Evolutionary conservation across 2,797 vertebrate genomes (phyloP).

Genomic region (Dendrocincla tyrannina): DNA sequence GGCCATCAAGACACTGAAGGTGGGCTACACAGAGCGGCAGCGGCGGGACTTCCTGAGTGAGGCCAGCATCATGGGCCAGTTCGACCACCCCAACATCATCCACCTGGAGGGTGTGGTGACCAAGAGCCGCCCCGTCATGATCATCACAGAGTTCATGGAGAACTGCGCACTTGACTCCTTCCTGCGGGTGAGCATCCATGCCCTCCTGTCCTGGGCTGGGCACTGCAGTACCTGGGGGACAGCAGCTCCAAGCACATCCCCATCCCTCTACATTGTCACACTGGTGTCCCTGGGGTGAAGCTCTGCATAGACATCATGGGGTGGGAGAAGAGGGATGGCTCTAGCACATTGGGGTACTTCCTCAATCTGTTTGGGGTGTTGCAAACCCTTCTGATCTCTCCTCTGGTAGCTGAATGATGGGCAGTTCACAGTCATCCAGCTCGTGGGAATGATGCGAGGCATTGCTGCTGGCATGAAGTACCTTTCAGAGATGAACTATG

Average conservation of each 20-base stretch:
- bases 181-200: constrained; percentile 85
- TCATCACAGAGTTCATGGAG: constrained; percentile 99
- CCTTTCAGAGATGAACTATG: constrained; percentile 97
- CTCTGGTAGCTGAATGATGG: constrained; percentile 89
- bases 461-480: constrained; percentile 98
- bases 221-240: accelerated
- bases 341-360: background rate
- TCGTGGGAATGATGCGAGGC: constrained; percentile 95
- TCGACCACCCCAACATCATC: constrained; percentile 98
- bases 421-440: constrained; percentile 98
- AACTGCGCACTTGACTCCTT: constrained; percentile 97
- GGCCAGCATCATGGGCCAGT: constrained; percentile 98
- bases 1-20: constrained; percentile 98
- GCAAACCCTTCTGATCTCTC: constrained; percentile 3
- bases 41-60: constrained; percentile 95
- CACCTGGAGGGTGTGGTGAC: constrained; percentile 97
- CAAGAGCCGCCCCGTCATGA: constrained; percentile 98
- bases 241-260: background rate
- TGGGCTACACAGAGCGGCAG: constrained; percentile 95
- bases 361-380: background rate
- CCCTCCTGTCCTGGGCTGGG: background rate
- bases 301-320: background rate
- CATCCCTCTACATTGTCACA: background rate
- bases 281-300: background rate
- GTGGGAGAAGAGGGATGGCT: background rate